These are phyloP conservation scores for Matsumurasca onukii DNA, from an alignment of 1,140 invertebrate species.

Conservation along the genomic window DNA sequence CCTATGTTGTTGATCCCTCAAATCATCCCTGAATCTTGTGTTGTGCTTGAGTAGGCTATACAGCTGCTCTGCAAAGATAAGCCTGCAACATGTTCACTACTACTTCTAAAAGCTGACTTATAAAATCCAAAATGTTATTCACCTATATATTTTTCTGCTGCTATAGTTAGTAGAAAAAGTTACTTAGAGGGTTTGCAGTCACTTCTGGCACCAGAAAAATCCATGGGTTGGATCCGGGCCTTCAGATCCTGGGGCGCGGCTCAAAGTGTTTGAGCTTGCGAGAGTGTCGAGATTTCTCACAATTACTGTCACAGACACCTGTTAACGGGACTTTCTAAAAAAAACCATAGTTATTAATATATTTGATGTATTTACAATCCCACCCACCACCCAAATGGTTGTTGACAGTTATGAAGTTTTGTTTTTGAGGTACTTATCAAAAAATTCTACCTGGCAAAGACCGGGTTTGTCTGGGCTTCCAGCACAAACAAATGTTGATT, in stretches of 20 bases:
- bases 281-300: too few species aligned
- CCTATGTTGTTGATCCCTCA: too few species aligned
- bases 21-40: too few species aligned
- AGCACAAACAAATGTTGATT: constrained; percentile 2
- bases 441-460: not conserved
- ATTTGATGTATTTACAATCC: not conserved
- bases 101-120: constrained; percentile 2
- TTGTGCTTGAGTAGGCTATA: too few species aligned
- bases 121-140: not conserved
- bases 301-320: not conserved
- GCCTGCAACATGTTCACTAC: constrained; percentile 5
- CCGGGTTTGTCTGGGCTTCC: not conserved
- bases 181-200: not conserved
- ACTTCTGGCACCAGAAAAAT: constrained; percentile 2
- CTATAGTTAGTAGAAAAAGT: not conserved
- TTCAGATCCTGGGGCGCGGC: not conserved
- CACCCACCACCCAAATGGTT: not conserved
- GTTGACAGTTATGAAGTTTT: not conserved
- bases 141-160: not conserved
- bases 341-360: not conserved
- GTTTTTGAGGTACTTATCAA: not conserved
- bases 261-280: too few species aligned
- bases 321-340: not conserved
- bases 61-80: too few species aligned
- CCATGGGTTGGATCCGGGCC: constrained; percentile 3